These are phyloP conservation scores for Ericerus pela DNA, from an alignment of 1,140 invertebrate genomes.

Conservation along the genomic window DNA sequence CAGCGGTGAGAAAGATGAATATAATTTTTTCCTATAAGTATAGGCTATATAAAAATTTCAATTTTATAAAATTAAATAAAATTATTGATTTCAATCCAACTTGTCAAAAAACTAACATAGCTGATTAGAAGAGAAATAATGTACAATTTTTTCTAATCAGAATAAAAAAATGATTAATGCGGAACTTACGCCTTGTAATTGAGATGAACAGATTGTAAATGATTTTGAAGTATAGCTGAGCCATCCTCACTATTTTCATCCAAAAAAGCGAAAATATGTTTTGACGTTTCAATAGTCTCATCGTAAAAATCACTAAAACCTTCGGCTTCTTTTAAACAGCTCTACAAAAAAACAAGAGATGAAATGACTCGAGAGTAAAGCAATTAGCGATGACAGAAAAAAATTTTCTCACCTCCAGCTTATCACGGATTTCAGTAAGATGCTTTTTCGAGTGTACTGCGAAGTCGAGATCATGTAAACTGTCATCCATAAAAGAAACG, in stretches of 20 bases:
- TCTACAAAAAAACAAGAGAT: background rate
- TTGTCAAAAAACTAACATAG: too few relatives aligned
- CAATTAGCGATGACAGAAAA: background rate
- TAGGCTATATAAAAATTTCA: too few relatives aligned
- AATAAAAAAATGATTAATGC: too few relatives aligned
- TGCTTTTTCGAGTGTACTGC: slow-evolving; percentile 54
- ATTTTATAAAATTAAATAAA: too few relatives aligned
- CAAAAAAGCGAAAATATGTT: background rate
- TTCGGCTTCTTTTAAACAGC: slow-evolving; percentile 1
- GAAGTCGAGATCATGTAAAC: slow-evolving; percentile 53
- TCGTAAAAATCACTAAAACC: background rate
- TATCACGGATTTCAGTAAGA: slow-evolving; percentile 49
- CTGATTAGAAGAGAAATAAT: too few relatives aligned
- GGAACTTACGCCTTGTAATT: background rate
- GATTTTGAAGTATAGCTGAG: background rate
- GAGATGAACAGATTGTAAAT: background rate
- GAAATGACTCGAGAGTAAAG: too few relatives aligned
- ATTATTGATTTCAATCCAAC: too few relatives aligned
- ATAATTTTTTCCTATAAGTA: too few relatives aligned
- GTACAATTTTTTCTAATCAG: too few relatives aligned
- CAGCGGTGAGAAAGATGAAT: too few relatives aligned
- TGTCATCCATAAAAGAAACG: slow-evolving; percentile 44
- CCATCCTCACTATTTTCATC: slow-evolving; percentile 1
- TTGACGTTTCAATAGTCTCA: background rate
- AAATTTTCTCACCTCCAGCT: slow-evolving; percentile 43